Base-by-base conservation (phyloP, 2,888 invertebrate genomes). In the Eupelmus urozonus region DNA sequence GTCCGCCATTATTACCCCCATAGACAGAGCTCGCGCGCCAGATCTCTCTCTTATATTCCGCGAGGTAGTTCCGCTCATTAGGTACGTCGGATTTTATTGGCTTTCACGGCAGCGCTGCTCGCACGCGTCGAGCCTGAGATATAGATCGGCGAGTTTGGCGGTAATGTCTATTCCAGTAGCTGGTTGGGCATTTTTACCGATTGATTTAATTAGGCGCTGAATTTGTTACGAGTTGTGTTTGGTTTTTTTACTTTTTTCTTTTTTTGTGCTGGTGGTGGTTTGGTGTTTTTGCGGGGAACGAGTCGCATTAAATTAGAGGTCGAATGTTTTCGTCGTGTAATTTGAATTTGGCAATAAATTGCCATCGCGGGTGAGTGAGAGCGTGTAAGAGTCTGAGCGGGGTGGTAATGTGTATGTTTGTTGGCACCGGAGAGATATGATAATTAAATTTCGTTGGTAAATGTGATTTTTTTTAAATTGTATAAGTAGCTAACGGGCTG, bases 171-270 rank as follows among this genome's bases (percentile, higher is more conserved):
- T 71, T 76, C 57, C 65, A 18, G 42, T n/a, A 45, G 65, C 53
- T 71, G 71, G 59, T 70, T 72, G 60, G 66, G 60, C 53, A 72
- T 72, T 77, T 69, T 77, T 69, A 76, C 62, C 67, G 76, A 18
- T 63, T n/a, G n/a, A n/a, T 51, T 59, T 77, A 77, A 77, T 77
- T 77, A 72, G n/a, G 71, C 76, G 66, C 27, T 66, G 66, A 66
- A 66, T 77, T 77, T 71, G 76, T 77, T 59, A 59, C 49, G 45
- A 45, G 40, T 45, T 27, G 62, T 51, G n/a, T 34, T 34, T 34
- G 34, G 9, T 34, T 34, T 34, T 34, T 5, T 9, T 9, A 34
- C 34, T 34, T 34, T 34, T 34, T 34, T 34, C 3, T 34, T 34
- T 34, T 34, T 34, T n/a, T n/a, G n/a, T n/a, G n/a, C n/a, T n/a